Percentiles rank a stretch among this genome's conserved stretches.
Conservation (phyloP, 2,888 invertebrate species). For the Polymixis lichenea region DNA sequence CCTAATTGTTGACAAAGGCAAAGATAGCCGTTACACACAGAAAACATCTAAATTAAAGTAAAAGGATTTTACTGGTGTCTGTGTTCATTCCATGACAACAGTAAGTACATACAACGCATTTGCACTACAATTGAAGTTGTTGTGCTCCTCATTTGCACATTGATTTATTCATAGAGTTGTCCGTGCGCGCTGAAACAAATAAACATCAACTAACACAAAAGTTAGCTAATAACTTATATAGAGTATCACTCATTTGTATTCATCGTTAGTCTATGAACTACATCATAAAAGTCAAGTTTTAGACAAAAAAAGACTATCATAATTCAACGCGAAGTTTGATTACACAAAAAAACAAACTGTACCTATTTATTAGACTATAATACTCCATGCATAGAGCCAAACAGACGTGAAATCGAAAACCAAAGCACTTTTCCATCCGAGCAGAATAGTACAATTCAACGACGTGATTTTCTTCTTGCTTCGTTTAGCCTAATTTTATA, state of each 20-base stretch:
- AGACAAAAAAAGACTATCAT: neutral
- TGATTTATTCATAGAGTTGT: slow-evolving; percentile 38
- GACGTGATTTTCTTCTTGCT: slow-evolving; percentile 56
- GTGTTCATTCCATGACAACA: slow-evolving; percentile 4
- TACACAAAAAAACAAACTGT: slow-evolving; percentile 23
- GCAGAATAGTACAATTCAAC: slow-evolving; percentile 56
- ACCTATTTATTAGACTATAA: slow-evolving; percentile 32
- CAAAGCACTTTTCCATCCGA: slow-evolving; percentile 67
- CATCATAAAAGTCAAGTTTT: neutral
- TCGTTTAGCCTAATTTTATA: slow-evolving; percentile 67
- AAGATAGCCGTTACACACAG: neutral
- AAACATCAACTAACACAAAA: slow-evolving; percentile 15
- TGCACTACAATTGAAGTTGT: slow-evolving; percentile 37
- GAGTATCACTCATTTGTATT: slow-evolving; percentile 8
- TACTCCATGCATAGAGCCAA: slow-evolving; percentile 49
- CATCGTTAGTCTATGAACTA: slow-evolving; percentile 15
- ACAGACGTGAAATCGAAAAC: slow-evolving; percentile 69
- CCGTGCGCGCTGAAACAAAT: slow-evolving; percentile 27
- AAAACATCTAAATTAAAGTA: slow-evolving; percentile 6
- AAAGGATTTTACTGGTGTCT: neutral
- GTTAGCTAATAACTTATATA: slow-evolving; percentile 9
- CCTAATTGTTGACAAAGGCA: neutral
- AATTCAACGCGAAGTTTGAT: slow-evolving; percentile 4
- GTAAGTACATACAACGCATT: slow-evolving; percentile 17
- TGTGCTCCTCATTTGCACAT: slow-evolving; percentile 53